phyloP scores from a whole-genome alignment of 2,113 vertebrate species.

The Phyllostomus discolor region DNA sequence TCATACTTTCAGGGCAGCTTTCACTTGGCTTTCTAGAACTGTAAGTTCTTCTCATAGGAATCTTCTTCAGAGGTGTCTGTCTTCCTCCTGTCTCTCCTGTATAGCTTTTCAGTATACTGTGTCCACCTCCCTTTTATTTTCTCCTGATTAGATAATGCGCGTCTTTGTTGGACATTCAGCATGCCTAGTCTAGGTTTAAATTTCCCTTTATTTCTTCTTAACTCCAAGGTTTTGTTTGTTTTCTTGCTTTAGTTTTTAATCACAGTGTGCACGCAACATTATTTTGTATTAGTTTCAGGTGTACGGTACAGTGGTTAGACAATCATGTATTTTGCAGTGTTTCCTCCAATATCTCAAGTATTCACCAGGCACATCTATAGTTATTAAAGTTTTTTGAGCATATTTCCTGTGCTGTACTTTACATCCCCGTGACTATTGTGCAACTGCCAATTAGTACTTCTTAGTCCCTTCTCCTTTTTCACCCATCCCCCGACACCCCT shows the following conservation, averaged over 20 bases:
- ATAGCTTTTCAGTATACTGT: background rate
- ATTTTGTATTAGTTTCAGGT: background rate
- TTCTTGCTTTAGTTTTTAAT: background rate
- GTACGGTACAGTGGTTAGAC: background rate
- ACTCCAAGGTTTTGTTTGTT: background rate
- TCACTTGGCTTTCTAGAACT: background rate
- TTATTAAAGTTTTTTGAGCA: background rate
- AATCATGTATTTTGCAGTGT: background rate
- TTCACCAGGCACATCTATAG: background rate
- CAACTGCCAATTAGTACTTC: background rate
- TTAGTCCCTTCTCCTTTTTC: background rate
- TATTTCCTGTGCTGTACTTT: background rate
- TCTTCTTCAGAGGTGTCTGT: background rate
- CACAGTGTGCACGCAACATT: background rate
- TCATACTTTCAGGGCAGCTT: background rate
- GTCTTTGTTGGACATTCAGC: background rate
- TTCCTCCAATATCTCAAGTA: background rate
- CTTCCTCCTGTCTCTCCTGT: background rate
- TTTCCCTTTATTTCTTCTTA: background rate
- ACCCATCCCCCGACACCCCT: background rate
- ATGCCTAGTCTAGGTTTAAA: background rate
- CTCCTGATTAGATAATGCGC: background rate
- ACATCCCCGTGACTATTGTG: background rate
- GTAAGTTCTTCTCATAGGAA: background rate
- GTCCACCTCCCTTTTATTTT: background rate